A percentile compares a stretch with the other conserved stretches of the same genome.
Conservation (phyloP, 1,140 invertebrate genomes). For the Hycleus cichorii region DNA sequence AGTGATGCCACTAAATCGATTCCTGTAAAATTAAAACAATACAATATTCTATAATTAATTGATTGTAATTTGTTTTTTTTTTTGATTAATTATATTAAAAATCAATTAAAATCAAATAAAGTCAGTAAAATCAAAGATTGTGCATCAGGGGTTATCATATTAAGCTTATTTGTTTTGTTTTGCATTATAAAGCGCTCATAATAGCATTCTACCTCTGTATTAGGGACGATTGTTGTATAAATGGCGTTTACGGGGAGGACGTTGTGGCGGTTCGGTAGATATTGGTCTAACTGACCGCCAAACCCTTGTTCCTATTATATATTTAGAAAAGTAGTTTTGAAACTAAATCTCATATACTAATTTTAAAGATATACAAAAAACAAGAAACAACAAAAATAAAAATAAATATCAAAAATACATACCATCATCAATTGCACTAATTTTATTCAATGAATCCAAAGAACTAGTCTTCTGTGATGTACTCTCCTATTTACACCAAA, state of each 20-base stretch:
- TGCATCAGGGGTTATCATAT: background rate
- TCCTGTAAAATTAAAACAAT: constrained; percentile 42
- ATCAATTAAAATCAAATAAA: background rate
- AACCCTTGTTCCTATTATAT: constrained; percentile 32
- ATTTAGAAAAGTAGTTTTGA: background rate
- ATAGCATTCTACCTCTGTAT: constrained; percentile 31
- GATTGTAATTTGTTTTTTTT: too few relatives aligned
- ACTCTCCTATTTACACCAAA: constrained; percentile 13
- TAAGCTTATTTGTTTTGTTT: background rate
- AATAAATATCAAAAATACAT: constrained; percentile 32
- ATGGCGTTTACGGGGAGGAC: constrained; percentile 37
- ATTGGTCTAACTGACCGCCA: constrained; percentile 39
- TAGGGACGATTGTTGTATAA: constrained; percentile 29
- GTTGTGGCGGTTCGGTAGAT: constrained; percentile 31
- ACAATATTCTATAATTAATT: background rate
- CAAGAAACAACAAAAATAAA: background rate
- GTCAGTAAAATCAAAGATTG: background rate
- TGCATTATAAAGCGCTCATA: background rate
- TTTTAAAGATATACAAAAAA: background rate
- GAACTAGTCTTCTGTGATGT: constrained; percentile 40
- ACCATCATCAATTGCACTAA: constrained; percentile 46
- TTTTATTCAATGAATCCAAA: constrained; percentile 58
- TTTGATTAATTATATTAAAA: background rate
- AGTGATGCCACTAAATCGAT: constrained; percentile 60
- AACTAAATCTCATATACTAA: too few relatives aligned